Evolutionary conservation across 1,140 invertebrate species (phyloP), one percentile per base, ranked within the genome.

Genomic region (Zelostemma sp.): DNA sequence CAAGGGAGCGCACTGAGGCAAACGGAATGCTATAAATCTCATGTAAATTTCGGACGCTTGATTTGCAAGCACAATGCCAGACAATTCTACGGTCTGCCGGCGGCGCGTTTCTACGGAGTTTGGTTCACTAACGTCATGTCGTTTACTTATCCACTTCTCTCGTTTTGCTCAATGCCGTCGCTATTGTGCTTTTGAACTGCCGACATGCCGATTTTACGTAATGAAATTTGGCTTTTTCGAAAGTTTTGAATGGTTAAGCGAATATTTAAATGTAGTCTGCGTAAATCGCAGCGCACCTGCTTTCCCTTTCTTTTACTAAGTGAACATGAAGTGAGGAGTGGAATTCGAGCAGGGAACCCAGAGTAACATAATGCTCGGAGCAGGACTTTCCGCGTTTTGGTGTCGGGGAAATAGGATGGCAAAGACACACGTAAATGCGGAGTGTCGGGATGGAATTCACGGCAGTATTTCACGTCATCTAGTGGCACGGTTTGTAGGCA

Each of bases 1-100:
- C 33, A 50, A 46, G 45, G 11, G 25, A 50, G 70, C 41, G 67
- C 48, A 54, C 47, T 65, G 64, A 38, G 33, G 74, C 73, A 80
- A 80, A 83, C 80, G 80, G 75, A 81, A 82, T 79, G 79, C 80
- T 75, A 81, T 83, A 83, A 82, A 83, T 83, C 77, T 83, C 77
- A 83, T 83, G 81, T 81, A 81, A 83, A 83, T 83, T 83, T 75
- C 68, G 78, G 69, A 72, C 74, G 79, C 75, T 82, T 83, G 81
- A 83, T 83, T 83, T 83, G 80, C 80, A 83, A 83, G 77, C 81
- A 80, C 79, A 82, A 82, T 81, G 75, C 78, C 75, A 81, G 76
- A 80, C 79, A 78, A 82, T 82, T 80, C 75, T 74, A 77, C 78
- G 74, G 69, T 81, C 76, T 73, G 71, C 72, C 54, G 56, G 43